These are phyloP conservation scores for Sarcophaga rosellei DNA, from an alignment of 2,888 invertebrate species.

Conservation along the genomic window DNA sequence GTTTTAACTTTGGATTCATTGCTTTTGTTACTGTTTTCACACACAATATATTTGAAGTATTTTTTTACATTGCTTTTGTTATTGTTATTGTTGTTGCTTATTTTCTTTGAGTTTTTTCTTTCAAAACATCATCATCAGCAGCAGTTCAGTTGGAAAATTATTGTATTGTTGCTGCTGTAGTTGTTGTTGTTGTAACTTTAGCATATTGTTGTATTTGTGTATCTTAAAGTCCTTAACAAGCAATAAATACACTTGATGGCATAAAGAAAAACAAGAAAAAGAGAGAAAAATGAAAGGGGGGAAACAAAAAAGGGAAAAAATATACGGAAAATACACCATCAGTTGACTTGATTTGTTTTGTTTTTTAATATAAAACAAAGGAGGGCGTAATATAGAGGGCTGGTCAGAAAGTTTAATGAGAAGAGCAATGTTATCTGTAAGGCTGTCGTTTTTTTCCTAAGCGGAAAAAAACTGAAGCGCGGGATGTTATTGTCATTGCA, in stretches of 20 bases:
- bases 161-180: constrained; percentile 43
- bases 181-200: constrained; percentile 61
- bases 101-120: constrained; percentile 52
- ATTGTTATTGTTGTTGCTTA: constrained; percentile 58
- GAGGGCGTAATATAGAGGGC: constrained; percentile 33
- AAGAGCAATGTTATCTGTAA: not conserved
- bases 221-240: constrained; percentile 68
- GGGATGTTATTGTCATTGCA: no score
- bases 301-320: constrained; percentile 27
- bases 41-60: not conserved
- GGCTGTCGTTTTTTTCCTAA: no score
- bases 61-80: constrained; percentile 56
- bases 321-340: constrained; percentile 44
- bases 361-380: not conserved
- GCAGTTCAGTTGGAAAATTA: constrained; percentile 66
- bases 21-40: constrained; percentile 53
- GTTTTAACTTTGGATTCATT: constrained; percentile 33
- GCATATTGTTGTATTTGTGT: constrained; percentile 66
- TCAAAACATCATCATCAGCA: constrained; percentile 56
- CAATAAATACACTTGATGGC: constrained; percentile 67
- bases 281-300: constrained; percentile 24
- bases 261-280: constrained; percentile 44
- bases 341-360: constrained; percentile 37
- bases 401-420: not conserved
- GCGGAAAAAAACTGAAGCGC: no score